These are phyloP conservation scores for Yponomeuta malinellus DNA, from an alignment of 2,888 invertebrate genomes.

Conservation along the genomic window DNA sequence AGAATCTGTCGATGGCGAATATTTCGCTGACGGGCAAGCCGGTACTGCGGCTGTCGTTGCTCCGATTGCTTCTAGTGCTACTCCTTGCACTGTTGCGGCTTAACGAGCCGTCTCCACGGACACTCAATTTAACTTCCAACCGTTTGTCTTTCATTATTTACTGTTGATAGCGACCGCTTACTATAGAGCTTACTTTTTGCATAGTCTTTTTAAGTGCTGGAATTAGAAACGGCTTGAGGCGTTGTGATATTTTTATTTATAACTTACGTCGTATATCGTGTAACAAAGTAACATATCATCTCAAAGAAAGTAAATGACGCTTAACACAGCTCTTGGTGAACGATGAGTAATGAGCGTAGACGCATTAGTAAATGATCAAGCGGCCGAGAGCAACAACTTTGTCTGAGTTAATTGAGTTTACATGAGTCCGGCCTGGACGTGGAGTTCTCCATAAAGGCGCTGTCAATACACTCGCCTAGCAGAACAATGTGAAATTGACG, in stretches of 20 bases:
- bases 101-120: conserved; percentile 65
- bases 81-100: conserved; percentile 56
- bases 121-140: conserved; percentile 65
- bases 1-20: conserved; percentile 61
- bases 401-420: conserved; percentile 60
- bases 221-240: conserved; percentile 35
- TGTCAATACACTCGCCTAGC: conserved; percentile 44
- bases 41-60: conserved; percentile 50
- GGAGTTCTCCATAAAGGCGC: conserved; percentile 52
- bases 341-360: conserved; percentile 56
- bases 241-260: conserved; percentile 40
- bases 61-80: conserved; percentile 59
- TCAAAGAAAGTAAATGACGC: conserved; percentile 56
- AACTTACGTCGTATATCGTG: conserved; percentile 33
- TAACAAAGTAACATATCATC: conserved; percentile 41
- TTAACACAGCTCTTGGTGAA: conserved; percentile 44
- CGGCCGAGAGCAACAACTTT: conserved; percentile 48
- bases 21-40: conserved; percentile 60
- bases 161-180: conserved; percentile 19
- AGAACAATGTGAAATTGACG: conserved; percentile 43
- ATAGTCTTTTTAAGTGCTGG: conserved; percentile 31
- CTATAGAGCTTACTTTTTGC: conserved; percentile 15
- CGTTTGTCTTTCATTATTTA: conserved; percentile 65
- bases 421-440: conserved; percentile 38
- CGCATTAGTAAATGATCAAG: conserved; percentile 59